phyloP scores from a whole-genome alignment of 2,113 vertebrate genomes.

The Dolichotis patagonum region DNA sequence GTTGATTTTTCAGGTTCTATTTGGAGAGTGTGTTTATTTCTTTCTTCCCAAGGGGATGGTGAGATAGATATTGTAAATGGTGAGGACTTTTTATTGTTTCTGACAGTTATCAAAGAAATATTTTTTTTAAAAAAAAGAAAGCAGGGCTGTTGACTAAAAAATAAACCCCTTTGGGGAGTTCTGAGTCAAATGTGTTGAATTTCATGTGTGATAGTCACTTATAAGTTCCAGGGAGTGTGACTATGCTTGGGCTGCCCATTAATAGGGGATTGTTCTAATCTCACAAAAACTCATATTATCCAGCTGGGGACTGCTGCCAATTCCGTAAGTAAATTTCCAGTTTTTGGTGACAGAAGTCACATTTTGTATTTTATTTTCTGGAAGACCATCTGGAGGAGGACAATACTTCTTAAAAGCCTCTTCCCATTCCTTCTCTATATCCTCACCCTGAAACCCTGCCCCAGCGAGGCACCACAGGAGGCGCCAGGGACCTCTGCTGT shows the following conservation, averaged over 20 bases:
- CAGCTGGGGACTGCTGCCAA: not conserved
- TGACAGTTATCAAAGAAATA: constrained; percentile 71
- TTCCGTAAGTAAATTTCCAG: not conserved
- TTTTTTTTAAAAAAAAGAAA: not conserved
- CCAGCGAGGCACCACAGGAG: not conserved
- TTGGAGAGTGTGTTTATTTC: constrained; percentile 69
- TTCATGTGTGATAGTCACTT: not conserved
- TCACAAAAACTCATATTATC: not conserved
- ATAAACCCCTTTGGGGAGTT: constrained; percentile 47
- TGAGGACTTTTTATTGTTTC: constrained; percentile 68
- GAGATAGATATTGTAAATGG: constrained; percentile 67
- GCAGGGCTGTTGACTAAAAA: not conserved
- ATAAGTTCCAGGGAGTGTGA: not conserved
- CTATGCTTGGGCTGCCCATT: not conserved
- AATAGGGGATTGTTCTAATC: not conserved
- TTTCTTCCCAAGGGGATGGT: constrained; percentile 54
- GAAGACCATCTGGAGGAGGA: not conserved
- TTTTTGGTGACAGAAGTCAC: not conserved
- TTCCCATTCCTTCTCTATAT: not conserved
- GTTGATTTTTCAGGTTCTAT: constrained; percentile 53
- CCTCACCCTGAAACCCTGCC: not conserved
- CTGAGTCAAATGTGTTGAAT: not conserved
- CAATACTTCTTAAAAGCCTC: accelerated
- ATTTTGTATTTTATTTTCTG: not conserved
- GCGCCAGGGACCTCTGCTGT: too few relatives aligned